Evolutionary conservation across 2,797 vertebrate genomes (phyloP), one percentile per base, ranked within the genome.

Genomic region (Chaenodraco wilsoni): DNA sequence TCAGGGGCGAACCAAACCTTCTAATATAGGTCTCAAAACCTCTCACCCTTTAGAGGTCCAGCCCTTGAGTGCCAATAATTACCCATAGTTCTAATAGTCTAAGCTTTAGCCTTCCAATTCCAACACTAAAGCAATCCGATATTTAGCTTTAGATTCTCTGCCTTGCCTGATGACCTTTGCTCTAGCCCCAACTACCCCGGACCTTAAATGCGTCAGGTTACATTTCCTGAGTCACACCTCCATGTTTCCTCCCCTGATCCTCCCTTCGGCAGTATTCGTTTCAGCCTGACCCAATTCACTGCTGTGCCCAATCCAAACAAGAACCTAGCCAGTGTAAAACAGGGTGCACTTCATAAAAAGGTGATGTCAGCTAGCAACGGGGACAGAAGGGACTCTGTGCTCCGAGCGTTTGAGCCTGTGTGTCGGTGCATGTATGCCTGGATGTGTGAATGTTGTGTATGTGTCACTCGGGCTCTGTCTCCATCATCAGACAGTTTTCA

Each of bases 291-390:
- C 79, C 72, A 69, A 66, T 67, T 83, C 63, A 74, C 58, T n/a
- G 72, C 69, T 72, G 68, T 65, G 62, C 68, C 79, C 76, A 83
- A 87, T 80, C 70, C 68, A 91, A 90, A 89, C 87, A 90, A 81
- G 69, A 52, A 68, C 74, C 57, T n/a, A 50, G 84, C 86, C 84
- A 87, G 79, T 82, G 85, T 85, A 83, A 88, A 89, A 88, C 87
- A 89, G 89, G 79, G 82, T 83, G 89, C 84, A 86, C 84, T 85
- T 86, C 81, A 90, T 87, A 84, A 85, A 85, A 79, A 82, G 89
- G 82, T 93, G 91, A 93, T 88, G 91, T 93, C 89, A 93, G 77
- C 84, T 74, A 78, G 89, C 87, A 83, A 70, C 76, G 8, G 16
- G 31, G 86, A 91, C 90, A 93, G 88, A 89, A 70, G 16, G 56